These are phyloP conservation scores for Epinotia bilunana DNA, from an alignment of 2,888 invertebrate genomes.

Conservation along the genomic window DNA sequence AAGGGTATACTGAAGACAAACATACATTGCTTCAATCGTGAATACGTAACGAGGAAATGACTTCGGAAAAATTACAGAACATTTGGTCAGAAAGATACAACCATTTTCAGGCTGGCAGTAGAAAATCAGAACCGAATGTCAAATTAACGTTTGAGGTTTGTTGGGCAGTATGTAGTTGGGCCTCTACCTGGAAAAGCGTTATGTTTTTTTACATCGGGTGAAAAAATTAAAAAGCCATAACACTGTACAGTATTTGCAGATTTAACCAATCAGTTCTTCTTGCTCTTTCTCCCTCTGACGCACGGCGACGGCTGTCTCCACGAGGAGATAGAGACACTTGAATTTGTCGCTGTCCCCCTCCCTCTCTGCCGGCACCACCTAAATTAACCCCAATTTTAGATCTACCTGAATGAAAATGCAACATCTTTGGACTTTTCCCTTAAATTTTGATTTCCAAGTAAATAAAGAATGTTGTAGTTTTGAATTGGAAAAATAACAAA, in stretches of 20 bases:
- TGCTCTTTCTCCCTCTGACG: constrained; percentile 73
- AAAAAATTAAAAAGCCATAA: background rate
- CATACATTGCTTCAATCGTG: too few relatives aligned
- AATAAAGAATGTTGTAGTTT: background rate
- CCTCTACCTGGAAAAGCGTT: too few relatives aligned
- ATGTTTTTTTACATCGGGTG: too few relatives aligned
- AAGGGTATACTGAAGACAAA: too few relatives aligned
- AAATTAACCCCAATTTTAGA: constrained; percentile 54
- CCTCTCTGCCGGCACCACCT: constrained; percentile 66
- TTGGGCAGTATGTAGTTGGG: too few relatives aligned
- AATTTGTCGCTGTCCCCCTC: constrained; percentile 67
- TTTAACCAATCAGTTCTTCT: constrained; percentile 50
- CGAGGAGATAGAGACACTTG: constrained; percentile 72
- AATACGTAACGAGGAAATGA: too few relatives aligned
- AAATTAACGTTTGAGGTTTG: too few relatives aligned
- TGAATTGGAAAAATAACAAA: too few relatives aligned
- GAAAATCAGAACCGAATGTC: too few relatives aligned
- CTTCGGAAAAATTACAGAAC: too few relatives aligned
- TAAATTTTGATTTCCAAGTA: background rate
- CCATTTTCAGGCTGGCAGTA: too few relatives aligned
- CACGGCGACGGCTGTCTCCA: constrained; percentile 75
- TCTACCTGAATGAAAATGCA: constrained; percentile 26
- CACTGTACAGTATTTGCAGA: background rate
- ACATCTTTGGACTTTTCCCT: background rate
- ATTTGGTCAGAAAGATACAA: too few relatives aligned